A percentile compares a stretch with the other conserved stretches of the same genome.
phyloP scores from a whole-genome alignment of 2,113 vertebrate genomes.

The Clarias magur region DNA sequence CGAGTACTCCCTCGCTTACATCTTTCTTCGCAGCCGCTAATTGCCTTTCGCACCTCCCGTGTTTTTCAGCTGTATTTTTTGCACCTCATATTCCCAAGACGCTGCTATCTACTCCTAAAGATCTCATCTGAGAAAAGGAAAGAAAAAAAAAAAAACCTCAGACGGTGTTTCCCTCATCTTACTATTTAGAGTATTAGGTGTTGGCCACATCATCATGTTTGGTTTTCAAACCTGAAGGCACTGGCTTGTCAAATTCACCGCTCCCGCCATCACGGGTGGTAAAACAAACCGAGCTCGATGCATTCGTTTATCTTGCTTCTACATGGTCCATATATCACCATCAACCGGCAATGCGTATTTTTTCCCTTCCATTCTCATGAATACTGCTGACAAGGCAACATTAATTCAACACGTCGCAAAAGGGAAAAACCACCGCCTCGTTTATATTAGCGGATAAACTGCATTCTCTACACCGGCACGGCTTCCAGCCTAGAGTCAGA shows the following conservation, averaged over 20 bases:
- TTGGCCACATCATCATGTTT: background rate
- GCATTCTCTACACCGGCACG: background rate
- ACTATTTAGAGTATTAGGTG: conserved; percentile 3
- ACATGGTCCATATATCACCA: background rate
- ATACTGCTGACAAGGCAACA: conserved; percentile 12
- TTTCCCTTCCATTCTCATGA: background rate
- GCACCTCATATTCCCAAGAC: conserved; percentile 55
- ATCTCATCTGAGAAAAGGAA: conserved; percentile 20
- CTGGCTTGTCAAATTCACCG: background rate
- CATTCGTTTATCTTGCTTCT: conserved; percentile 14
- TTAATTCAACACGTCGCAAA: background rate
- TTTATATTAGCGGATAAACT: background rate
- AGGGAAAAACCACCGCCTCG: background rate
- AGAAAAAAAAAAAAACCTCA: background rate
- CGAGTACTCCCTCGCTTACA: conserved; percentile 29
- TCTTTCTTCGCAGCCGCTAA: conserved; percentile 61
- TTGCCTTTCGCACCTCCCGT: conserved; percentile 74
- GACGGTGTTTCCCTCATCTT: background rate
- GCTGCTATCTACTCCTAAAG: conserved; percentile 29
- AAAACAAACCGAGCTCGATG: background rate
- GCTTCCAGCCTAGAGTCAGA: background rate
- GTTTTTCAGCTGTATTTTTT: conserved; percentile 59
- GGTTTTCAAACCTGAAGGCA: background rate
- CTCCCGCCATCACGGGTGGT: background rate
- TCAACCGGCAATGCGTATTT: background rate